Percentiles rank a stretch among this genome's conserved stretches.
These are phyloP conservation scores for Parus major DNA, from an alignment of 2,113 vertebrate genomes.

Conservation along the genomic window DNA sequence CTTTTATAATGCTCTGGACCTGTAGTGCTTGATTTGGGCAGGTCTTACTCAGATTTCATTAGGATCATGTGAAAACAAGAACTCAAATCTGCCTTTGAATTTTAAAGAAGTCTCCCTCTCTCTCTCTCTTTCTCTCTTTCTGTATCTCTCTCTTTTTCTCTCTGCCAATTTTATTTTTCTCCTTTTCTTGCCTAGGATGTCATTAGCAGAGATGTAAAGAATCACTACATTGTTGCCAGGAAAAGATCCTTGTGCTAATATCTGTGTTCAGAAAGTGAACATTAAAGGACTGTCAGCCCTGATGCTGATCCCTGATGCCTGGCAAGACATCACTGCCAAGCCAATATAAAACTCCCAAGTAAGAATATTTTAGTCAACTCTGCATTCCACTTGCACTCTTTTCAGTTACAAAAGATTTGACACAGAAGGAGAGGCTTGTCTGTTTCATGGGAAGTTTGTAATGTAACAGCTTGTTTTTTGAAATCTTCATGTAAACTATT, in stretches of 20 bases:
- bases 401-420: neutral
- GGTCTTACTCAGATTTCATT: neutral
- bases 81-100: neutral
- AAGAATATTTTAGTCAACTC: neutral
- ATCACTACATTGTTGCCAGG: rapidly evolving
- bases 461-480: neutral
- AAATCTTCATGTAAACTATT: neutral
- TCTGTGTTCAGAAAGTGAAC: neutral
- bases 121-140: no score
- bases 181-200: neutral
- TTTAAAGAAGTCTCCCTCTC: neutral
- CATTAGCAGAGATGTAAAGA: neutral
- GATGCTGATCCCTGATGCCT: neutral
- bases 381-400: neutral
- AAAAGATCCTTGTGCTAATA: neutral
- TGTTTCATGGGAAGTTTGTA: neutral
- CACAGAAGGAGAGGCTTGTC: neutral
- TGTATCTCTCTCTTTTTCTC: neutral
- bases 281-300: neutral
- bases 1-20: neutral
- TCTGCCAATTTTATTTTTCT: neutral
- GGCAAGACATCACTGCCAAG: neutral
- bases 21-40: neutral
- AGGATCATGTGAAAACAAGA: neutral
- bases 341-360: neutral